Evolutionary conservation across 2,888 invertebrate species (phyloP).

Genomic region (Linnaemya vulpina): DNA sequence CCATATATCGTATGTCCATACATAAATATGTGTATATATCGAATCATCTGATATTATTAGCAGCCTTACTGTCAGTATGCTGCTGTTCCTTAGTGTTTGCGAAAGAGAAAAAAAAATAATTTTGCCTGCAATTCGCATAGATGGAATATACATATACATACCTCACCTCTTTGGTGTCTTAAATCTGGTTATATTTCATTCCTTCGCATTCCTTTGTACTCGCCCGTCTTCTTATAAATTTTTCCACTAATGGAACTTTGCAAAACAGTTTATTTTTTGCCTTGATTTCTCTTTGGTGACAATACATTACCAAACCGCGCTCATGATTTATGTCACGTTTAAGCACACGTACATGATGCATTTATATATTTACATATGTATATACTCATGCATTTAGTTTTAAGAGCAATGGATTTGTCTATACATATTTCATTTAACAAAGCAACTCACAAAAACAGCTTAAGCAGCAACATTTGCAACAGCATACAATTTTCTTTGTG

Average conservation of each 20-base stretch:
- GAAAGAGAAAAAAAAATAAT: constrained; percentile 13
- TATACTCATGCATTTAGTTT: not conserved
- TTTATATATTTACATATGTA: not conserved
- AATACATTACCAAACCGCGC: constrained; percentile 68
- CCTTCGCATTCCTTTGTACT: constrained; percentile 18
- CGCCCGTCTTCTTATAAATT: not conserved
- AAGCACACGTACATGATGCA: constrained; percentile 24
- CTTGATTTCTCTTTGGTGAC: constrained; percentile 69
- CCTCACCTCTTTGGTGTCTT: constrained; percentile 37
- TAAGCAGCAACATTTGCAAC: constrained; percentile 1
- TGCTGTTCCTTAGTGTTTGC: not conserved
- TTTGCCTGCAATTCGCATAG: constrained; percentile 20
- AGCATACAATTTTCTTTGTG: constrained; percentile 7
- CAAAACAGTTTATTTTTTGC: not conserved
- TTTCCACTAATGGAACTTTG: constrained; percentile 31
- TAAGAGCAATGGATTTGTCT: not conserved
- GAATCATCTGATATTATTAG: too few species aligned
- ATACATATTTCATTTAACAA: constrained; percentile 30
- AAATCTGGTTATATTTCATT: constrained; percentile 50
- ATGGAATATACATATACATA: constrained; percentile 28
- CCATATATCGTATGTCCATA: too few species aligned
- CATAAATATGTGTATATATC: too few species aligned
- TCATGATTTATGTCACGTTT: constrained; percentile 72
- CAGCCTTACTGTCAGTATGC: too few species aligned
- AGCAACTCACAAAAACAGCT: not conserved